Evolutionary conservation across 2,888 invertebrate genomes (phyloP).

Genomic region (Caenorhabditis doughertyi): DNA sequence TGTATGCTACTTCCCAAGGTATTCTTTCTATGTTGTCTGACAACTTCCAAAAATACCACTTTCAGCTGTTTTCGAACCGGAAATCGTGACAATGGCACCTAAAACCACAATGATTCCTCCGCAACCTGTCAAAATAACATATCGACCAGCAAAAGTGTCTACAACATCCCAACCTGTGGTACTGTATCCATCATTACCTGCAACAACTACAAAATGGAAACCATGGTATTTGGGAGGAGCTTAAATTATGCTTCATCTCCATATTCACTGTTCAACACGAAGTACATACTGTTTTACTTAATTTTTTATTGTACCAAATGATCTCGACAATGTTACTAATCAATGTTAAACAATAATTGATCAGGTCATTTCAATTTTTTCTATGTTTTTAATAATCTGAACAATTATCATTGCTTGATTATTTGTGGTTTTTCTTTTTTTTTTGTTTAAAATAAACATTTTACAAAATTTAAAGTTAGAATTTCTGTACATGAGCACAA

Average conservation of each 20-base stretch:
- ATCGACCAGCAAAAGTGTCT: conserved; percentile 16
- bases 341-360: conserved; percentile 51
- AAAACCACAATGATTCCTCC: conserved; percentile 49
- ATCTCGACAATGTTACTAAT: conserved; percentile 38
- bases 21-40: neutral
- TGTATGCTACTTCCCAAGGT: conserved; percentile 42
- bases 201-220: conserved; percentile 64
- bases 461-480: neutral
- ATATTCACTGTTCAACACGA: conserved; percentile 38
- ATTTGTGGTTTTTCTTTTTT: conserved; percentile 29
- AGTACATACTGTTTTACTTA: conserved; percentile 58
- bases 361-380: conserved; percentile 35
- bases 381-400: conserved; percentile 29
- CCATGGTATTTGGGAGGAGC: conserved; percentile 72
- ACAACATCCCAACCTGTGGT: conserved; percentile 35
- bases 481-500: conserved; percentile 47
- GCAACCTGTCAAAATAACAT: conserved; percentile 31
- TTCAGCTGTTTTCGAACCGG: conserved; percentile 47
- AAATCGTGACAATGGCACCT: conserved; percentile 34
- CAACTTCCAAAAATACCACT: neutral
- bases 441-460: neutral
- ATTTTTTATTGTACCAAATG: conserved; percentile 57
- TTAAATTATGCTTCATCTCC: conserved; percentile 6
- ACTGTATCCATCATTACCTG: conserved; percentile 33
- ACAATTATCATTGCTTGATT: conserved; percentile 38